Evolutionary conservation across 92 coral and sea anemone genomes (phyloP).

Genomic region (Phymanthus crucifer): DNA sequence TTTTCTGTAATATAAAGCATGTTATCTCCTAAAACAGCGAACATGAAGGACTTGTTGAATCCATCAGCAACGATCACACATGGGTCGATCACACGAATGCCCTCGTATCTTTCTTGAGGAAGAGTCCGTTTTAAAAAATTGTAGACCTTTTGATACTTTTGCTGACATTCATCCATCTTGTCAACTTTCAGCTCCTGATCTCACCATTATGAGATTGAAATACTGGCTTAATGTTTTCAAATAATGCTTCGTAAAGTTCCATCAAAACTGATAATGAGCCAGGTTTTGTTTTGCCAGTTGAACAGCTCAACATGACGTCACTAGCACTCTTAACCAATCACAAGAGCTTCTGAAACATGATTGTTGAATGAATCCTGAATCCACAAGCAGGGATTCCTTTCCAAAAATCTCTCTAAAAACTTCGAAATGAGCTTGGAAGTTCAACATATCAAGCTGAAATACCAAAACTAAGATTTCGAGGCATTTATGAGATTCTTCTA

Average conservation of each 20-base stretch:
- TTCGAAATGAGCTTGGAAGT: too few species aligned
- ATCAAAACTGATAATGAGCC: background rate
- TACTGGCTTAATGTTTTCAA: background rate
- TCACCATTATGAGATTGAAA: background rate
- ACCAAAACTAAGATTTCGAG: too few species aligned
- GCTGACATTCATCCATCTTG: conserved; percentile 67
- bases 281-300: conserved; percentile 7
- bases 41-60: conserved; percentile 87
- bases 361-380: background rate
- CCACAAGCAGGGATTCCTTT: background rate
- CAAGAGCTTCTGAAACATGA: background rate
- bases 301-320: conserved; percentile 1
- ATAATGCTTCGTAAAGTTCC: background rate
- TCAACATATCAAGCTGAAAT: too few species aligned
- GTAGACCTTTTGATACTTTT: conserved; percentile 93
- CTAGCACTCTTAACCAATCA: background rate
- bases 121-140: conserved; percentile 86
- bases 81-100: conserved; percentile 91
- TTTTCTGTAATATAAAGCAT: conserved; percentile 90
- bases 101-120: conserved; percentile 78
- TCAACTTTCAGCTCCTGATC: conserved; percentile 22
- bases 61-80: conserved; percentile 86
- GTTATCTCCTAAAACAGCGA: conserved; percentile 87
- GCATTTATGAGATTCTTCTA: too few species aligned
- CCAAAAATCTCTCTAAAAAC: background rate